A percentile compares a stretch with the other conserved stretches of the same genome.
Evolutionary conservation across 2,888 invertebrate species (phyloP).

Genomic region (Pandemis corylana): DNA sequence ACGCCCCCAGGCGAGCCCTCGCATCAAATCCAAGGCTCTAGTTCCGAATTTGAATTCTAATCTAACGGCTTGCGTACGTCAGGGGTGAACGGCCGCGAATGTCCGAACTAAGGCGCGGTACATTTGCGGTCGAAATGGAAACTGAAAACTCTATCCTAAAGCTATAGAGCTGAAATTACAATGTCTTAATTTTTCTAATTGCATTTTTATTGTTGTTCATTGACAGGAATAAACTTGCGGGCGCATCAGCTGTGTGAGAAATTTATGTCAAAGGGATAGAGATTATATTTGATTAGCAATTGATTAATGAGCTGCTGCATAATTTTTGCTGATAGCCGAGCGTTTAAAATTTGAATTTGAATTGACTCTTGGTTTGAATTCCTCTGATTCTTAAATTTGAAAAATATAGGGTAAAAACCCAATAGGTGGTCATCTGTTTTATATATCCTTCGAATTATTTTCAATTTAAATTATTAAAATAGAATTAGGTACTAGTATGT

Average conservation of each 20-base stretch:
- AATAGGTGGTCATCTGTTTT: background rate
- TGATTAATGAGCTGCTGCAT: constrained; percentile 41
- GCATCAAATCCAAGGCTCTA: constrained; percentile 60
- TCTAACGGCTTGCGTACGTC: constrained; percentile 71
- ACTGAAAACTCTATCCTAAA: constrained; percentile 17
- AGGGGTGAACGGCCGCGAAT: constrained; percentile 71
- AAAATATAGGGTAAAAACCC: constrained; percentile 19
- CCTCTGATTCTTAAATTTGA: background rate
- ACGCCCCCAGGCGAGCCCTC: constrained; percentile 50
- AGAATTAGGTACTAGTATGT: no score
- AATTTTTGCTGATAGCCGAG: constrained; percentile 34
- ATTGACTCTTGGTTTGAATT: constrained; percentile 23
- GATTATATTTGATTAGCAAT: constrained; percentile 50
- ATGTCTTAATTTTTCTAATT: constrained; percentile 16
- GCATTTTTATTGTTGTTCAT: constrained; percentile 25
- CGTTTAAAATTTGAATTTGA: constrained; percentile 51
- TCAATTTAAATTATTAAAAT: background rate
- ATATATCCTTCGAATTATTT: background rate
- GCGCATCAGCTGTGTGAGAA: constrained; percentile 11
- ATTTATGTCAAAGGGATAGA: constrained; percentile 54
- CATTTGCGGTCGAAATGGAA: constrained; percentile 30
- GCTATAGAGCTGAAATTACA: constrained; percentile 25
- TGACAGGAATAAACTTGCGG: constrained; percentile 30
- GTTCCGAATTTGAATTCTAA: constrained; percentile 79
- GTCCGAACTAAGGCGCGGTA: constrained; percentile 60